Conservation (phyloP, 2,888 invertebrate genomes). For the Aproaerema taeniolella region DNA sequence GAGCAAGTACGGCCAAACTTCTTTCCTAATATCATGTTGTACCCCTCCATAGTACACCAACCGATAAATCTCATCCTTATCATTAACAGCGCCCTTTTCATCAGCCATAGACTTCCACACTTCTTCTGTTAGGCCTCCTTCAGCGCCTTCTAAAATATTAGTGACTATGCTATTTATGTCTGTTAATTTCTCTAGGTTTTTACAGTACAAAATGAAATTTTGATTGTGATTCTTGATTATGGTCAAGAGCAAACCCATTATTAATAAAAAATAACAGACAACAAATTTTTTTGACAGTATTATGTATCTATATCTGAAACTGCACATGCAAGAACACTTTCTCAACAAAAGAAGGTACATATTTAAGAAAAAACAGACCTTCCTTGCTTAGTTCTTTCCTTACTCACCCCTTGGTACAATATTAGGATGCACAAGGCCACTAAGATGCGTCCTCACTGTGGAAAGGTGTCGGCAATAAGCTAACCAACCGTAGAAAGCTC, state of each 20-base stretch:
- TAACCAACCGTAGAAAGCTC: constrained; percentile 98
- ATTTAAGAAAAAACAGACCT: too few relatives aligned
- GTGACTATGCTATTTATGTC: too few relatives aligned
- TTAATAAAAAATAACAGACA: too few relatives aligned
- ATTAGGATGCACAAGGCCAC: constrained; percentile 88
- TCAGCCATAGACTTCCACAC: constrained; percentile 83
- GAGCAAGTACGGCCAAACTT: constrained; percentile 93
- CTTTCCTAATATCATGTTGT: constrained; percentile 83
- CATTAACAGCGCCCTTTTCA: constrained; percentile 77
- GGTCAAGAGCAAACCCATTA: too few relatives aligned
- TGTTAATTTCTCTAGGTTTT: too few relatives aligned
- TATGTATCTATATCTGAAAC: too few relatives aligned
- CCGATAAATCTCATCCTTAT: constrained; percentile 86
- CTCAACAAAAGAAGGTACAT: too few relatives aligned
- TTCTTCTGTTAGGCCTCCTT: constrained; percentile 84
- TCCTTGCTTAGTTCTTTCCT: too few relatives aligned
- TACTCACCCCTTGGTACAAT: constrained; percentile 83
- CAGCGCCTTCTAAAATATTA: constrained; percentile 69
- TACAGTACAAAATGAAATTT: too few relatives aligned
- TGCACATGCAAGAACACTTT: too few relatives aligned
- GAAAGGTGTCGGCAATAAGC: constrained; percentile 95
- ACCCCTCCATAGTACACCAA: constrained; percentile 93
- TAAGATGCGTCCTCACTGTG: constrained; percentile 94
- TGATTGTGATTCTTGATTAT: too few relatives aligned
- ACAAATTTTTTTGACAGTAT: too few relatives aligned